Evolutionary conservation across 2,113 vertebrate genomes (phyloP), one percentile per base, ranked within the genome.

Genomic region (Alaudala cheleensis): DNA sequence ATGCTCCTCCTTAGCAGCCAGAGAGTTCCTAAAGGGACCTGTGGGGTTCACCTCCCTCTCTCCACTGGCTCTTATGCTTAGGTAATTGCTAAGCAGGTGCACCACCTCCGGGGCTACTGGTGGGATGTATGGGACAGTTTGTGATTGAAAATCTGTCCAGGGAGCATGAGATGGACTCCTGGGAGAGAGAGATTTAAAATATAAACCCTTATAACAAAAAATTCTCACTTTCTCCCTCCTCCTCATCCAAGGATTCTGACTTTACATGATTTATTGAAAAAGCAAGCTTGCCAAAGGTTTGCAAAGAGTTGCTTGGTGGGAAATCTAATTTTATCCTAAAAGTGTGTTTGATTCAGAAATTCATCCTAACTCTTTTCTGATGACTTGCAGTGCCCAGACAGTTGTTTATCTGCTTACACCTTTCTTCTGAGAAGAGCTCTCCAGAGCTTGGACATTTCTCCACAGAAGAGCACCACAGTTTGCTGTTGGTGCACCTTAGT

Each of bases 1-100:
- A 26, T 1, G 3, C 12, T 67, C 12, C 26, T 88, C 13, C 29
- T 34, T 21, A 34, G 61, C 34, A 74, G 76, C 49, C 4, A 1
- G 50, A 37, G 23, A 17, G 9, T 5, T 72, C 77, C 29, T 72
- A 42, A 25, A 39, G 34, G 1, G 2, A 14, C 14, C n/a, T 11
- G 10, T 61, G 51, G 47, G 42, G 5, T 72, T 86, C 70, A 31
- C 10, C 17, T 54, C 12, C 16, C 31, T 54, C 11, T 58, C 31
- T 40, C 33, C 25, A 18, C 5, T 6, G 1, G 17, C 42, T 42
- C 15, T 24, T 4, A 3, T 2, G 11, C 21, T 7, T 25, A 0
- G 2, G 29, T 29, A 1, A 4, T 9, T 42, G 51, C 42, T 54
- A 12, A 82, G 22, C 31, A 50, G 60, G 25, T 16, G 11, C 39